A percentile compares a stretch with the other conserved stretches of the same genome.
Conservation (phyloP, 2,888 invertebrate genomes). For the Melanophora roralis region DNA sequence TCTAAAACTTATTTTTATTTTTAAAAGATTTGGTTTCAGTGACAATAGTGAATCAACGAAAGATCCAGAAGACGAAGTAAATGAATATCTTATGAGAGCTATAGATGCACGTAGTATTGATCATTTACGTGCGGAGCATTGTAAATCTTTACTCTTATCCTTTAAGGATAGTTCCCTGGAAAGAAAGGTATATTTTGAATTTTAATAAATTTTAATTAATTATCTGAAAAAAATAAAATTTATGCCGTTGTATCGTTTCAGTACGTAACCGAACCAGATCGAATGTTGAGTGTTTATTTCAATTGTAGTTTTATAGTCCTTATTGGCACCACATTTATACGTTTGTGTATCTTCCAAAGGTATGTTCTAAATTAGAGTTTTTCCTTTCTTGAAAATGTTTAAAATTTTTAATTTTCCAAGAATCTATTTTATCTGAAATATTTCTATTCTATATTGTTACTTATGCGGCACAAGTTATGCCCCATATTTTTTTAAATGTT, state of each 20-base stretch:
- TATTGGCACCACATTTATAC: constrained; percentile 82
- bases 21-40: constrained; percentile 82
- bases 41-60: constrained; percentile 82
- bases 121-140: constrained; percentile 91
- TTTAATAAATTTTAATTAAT: not conserved
- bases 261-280: constrained; percentile 90
- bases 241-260: constrained; percentile 70
- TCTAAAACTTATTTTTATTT: no score
- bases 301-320: constrained; percentile 87
- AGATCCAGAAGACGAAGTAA: constrained; percentile 94
- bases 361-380: constrained; percentile 76
- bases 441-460: not conserved
- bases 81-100: constrained; percentile 96
- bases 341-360: constrained; percentile 83
- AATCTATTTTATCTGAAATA: not conserved
- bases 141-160: constrained; percentile 88
- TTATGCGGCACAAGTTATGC: not conserved
- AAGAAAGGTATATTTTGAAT: constrained; percentile 83
- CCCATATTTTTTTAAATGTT: not conserved
- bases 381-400: not conserved
- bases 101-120: constrained; percentile 97
- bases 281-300: constrained; percentile 92
- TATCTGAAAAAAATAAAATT: not conserved
- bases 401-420: no score
- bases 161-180: constrained; percentile 90